Evolutionary conservation across 1,140 invertebrate genomes (phyloP), one percentile per base, ranked within the genome.

Genomic region (Berghia stephanieae): DNA sequence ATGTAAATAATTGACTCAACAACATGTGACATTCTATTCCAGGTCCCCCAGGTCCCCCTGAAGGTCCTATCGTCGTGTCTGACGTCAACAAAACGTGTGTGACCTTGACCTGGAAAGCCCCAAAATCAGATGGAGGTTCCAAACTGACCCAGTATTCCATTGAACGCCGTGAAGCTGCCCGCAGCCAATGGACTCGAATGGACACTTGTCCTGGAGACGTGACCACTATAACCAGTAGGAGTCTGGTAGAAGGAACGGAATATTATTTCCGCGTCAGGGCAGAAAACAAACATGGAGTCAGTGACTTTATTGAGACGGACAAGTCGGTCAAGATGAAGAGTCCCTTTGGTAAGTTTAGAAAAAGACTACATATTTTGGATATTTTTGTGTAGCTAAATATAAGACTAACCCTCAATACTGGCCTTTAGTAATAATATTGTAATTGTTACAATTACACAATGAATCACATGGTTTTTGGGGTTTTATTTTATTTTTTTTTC

Each of bases 231-330:
- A 98, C 93, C 70, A 96, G 98, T 86, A 94, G 95, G 71, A 94
- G 95, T 80, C 96, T 99, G 27, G 93, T 94, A 68, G 95, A 97
- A 75, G 83, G 81, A 60, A 96, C 97, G 85, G 96, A 98, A 89
- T 99, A 99, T 85, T 92, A 96, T 82, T 99, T 99, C 92, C 92
- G 97, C 79, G 93, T 99, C 4, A 94, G 95, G 92, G 98, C 98
- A 16, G 96, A 95, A n/a, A 99, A 99, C 89, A 96, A 98, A 67
- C 98, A 98, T 85, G 98, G 98, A 40, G 94, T 96, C 89, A 96
- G 97, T 84, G 96, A 98, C 82, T 96, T 97, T 31, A 97, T 85
- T 5, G 82, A 83, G 36, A 79, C 83, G 10, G 83, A 85, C 5
- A 84, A 83, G 72, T 78, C 74, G 16, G 80, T 87, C 36, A 95